phyloP scores from a whole-genome alignment of 2,888 invertebrate genomes.

The Hydropsyche betteni region DNA sequence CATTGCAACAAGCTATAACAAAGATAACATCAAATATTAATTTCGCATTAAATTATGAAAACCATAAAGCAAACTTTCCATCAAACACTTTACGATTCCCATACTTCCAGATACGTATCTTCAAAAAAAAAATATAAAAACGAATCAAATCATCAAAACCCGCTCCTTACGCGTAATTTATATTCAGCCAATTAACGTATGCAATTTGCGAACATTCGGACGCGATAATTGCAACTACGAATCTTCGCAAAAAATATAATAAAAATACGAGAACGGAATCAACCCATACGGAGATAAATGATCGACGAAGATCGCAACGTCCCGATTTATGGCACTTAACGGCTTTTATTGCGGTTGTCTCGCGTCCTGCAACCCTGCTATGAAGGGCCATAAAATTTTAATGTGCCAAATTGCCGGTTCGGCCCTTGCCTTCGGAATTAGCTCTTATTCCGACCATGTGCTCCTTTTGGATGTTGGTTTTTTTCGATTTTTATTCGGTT shows the following conservation, averaged over 20 bases:
- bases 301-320: too few relatives aligned
- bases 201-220: conserved; percentile 18
- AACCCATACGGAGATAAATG: too few relatives aligned
- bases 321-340: conserved; percentile 35
- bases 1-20: too few relatives aligned
- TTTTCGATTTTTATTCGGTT: conserved; percentile 2
- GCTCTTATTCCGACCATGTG: background rate
- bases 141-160: too few relatives aligned
- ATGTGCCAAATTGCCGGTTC: conserved; percentile 51
- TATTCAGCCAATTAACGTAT: conserved; percentile 4
- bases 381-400: conserved; percentile 50
- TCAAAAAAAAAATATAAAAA: too few relatives aligned
- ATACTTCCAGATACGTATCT: too few relatives aligned
- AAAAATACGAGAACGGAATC: too few relatives aligned
- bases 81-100: too few relatives aligned
- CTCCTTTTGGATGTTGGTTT: conserved; percentile 3
- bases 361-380: conserved; percentile 42
- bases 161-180: background rate
- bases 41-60: too few relatives aligned
- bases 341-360: conserved; percentile 42
- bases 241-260: too few relatives aligned
- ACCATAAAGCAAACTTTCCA: too few relatives aligned
- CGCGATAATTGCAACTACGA: background rate
- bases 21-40: too few relatives aligned
- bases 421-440: conserved; percentile 14